These are phyloP conservation scores for Sphaerophoria rueppellii DNA, from an alignment of 2,888 invertebrate genomes.

Conservation along the genomic window DNA sequence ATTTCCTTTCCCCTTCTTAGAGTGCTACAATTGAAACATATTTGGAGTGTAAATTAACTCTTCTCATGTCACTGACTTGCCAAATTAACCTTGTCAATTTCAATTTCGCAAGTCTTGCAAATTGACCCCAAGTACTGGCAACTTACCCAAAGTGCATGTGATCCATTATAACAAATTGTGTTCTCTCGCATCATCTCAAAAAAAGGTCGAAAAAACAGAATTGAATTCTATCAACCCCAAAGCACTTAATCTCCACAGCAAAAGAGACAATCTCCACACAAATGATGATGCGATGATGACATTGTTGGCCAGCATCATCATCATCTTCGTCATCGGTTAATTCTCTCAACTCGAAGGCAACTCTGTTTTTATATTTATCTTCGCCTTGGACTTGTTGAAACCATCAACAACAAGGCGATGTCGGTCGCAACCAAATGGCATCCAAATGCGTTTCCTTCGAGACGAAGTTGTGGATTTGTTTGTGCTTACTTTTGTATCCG, in stretches of 20 bases:
- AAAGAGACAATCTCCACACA: slow-evolving; percentile 20
- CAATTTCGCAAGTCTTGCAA: slow-evolving; percentile 58
- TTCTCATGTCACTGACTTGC: slow-evolving; percentile 43
- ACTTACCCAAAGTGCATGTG: slow-evolving; percentile 21
- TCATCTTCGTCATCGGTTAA: slow-evolving; percentile 3
- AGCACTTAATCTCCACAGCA: slow-evolving; percentile 29
- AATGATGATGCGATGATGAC: slow-evolving; percentile 10
- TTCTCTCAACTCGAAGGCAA: slow-evolving; percentile 33
- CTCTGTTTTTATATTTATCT: slow-evolving; percentile 40
- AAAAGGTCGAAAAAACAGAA: neutral
- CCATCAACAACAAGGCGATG: slow-evolving; percentile 19
- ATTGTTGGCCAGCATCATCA: slow-evolving; percentile 29
- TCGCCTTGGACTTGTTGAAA: slow-evolving; percentile 30
- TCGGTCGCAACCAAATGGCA: slow-evolving; percentile 55
- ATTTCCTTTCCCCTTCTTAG: too few relatives aligned
- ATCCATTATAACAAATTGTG: slow-evolving; percentile 27
- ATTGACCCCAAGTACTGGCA: slow-evolving; percentile 48
- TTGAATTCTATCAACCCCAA: slow-evolving; percentile 54
- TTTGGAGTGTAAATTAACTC: neutral
- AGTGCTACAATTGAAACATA: neutral
- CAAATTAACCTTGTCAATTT: slow-evolving; percentile 66
- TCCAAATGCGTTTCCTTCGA: slow-evolving; percentile 7
- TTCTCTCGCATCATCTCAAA: slow-evolving; percentile 31
- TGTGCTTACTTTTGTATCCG: neutral
- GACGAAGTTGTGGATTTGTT: slow-evolving; percentile 13